Conservation (phyloP, 2,888 invertebrate genomes). For the Ophioninae sp. region DNA sequence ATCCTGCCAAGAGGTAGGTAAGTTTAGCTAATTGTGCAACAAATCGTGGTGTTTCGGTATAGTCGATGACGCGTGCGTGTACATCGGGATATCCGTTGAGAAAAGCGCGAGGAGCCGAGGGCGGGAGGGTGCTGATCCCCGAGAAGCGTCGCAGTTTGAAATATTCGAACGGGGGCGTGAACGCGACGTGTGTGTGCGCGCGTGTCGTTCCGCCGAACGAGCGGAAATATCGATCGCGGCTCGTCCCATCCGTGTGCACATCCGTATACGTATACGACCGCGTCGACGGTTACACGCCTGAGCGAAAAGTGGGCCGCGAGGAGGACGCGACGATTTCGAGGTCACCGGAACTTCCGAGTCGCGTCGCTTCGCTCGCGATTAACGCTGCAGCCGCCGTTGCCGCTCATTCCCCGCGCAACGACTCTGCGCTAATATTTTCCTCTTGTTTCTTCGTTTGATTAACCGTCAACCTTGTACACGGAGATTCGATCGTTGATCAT, state of each 20-base stretch:
- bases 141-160: not conserved
- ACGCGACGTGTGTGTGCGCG: not conserved
- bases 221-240: constrained; percentile 72
- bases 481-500: no score
- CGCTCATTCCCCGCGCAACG: not conserved
- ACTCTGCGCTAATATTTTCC: not conserved
- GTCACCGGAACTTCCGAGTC: constrained; percentile 69
- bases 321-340: constrained; percentile 69
- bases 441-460: no score
- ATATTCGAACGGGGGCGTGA: not conserved
- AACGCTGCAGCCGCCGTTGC: not conserved
- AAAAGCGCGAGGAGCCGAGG: not conserved
- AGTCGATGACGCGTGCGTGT: not conserved
- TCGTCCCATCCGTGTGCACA: not conserved
- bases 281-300: not conserved
- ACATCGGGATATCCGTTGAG: not conserved
- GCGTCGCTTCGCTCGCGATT: not conserved
- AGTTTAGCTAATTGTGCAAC: constrained; percentile 75
- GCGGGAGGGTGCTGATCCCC: not conserved
- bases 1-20: constrained; percentile 90
- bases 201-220: constrained; percentile 16
- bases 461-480: no score
- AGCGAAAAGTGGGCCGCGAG: constrained; percentile 29
- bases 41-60: not conserved
- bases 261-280: not conserved